phyloP scores from a whole-genome alignment of 2,797 vertebrate genomes.

The Mastacembelus armatus region DNA sequence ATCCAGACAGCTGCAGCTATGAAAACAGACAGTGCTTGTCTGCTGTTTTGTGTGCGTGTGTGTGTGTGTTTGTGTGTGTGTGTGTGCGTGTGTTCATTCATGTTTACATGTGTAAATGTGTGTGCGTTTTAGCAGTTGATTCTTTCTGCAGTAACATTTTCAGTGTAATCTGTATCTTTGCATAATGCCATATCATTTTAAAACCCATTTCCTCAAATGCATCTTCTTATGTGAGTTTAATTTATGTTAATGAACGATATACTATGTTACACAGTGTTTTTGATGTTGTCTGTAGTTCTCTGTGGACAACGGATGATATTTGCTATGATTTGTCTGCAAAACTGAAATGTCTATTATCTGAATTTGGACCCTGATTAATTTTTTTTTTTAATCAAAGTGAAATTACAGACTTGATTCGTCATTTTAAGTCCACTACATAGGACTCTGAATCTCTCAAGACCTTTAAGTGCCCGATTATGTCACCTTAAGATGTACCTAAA shows the following conservation, averaged over 20 bases:
- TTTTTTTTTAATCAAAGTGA: too few species aligned
- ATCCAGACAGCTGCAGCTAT: conserved; percentile 70
- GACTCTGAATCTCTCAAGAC: too few species aligned
- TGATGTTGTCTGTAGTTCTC: not conserved
- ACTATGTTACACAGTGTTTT: not conserved
- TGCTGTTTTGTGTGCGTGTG: conserved; percentile 18
- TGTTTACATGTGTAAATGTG: conserved; percentile 18
- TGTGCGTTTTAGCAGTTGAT: conserved; percentile 19
- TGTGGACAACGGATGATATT: not conserved
- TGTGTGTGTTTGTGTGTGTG: not conserved
- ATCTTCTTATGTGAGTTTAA: not conserved
- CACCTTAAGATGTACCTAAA: too few species aligned
- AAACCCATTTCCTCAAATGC: not conserved
- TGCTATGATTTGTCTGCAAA: too few species aligned
- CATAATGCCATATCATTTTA: conserved; percentile 2
- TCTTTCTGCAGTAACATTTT: conserved; percentile 8
- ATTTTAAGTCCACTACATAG: too few species aligned
- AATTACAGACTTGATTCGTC: too few species aligned
- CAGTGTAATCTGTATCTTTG: not conserved
- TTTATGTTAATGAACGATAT: conserved; percentile 53
- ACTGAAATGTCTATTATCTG: not conserved
- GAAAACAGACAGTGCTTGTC: conserved; percentile 63
- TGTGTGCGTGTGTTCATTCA: conserved; percentile 10
- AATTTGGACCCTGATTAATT: not conserved
- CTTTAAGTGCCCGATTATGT: too few species aligned